Evolutionary conservation across 2,113 vertebrate species (phyloP).

Genomic region (Rhinichthys klamathensis): DNA sequence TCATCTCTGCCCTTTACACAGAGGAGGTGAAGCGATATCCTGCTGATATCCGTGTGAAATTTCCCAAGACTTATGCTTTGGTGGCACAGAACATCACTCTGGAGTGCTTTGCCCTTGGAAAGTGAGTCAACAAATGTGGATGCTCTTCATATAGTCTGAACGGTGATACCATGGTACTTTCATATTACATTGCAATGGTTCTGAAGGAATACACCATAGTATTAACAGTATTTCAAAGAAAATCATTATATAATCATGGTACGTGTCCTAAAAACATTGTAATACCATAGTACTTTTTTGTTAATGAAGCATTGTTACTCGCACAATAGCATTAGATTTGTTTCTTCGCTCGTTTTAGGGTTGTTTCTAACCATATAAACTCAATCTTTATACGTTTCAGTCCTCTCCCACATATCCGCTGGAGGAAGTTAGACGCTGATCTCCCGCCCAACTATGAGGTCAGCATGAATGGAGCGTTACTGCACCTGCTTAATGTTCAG

Average conservation of each 20-base stretch:
- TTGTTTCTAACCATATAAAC: constrained; percentile 33
- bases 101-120: constrained; percentile 97
- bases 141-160: neutral
- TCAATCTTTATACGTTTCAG: constrained; percentile 66
- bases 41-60: constrained; percentile 91
- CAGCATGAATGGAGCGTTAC: constrained; percentile 88
- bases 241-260: neutral
- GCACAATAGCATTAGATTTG: neutral
- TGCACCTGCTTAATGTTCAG: constrained; percentile 94
- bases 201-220: neutral
- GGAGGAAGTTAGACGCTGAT: constrained; percentile 90
- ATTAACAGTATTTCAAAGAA: neutral
- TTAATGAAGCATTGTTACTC: neutral
- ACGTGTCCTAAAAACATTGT: neutral
- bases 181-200: neutral
- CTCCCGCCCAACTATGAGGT: constrained; percentile 90
- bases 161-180: neutral
- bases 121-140: constrained; percentile 78
- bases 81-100: constrained; percentile 92
- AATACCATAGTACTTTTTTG: neutral
- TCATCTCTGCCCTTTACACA: constrained; percentile 56
- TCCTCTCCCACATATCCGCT: constrained; percentile 92
- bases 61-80: constrained; percentile 87
- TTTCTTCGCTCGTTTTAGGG: neutral
- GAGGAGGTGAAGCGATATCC: constrained; percentile 88